Evolutionary conservation across 2,797 vertebrate genomes (phyloP).

Genomic region (Phaenicophaeus curvirostris): DNA sequence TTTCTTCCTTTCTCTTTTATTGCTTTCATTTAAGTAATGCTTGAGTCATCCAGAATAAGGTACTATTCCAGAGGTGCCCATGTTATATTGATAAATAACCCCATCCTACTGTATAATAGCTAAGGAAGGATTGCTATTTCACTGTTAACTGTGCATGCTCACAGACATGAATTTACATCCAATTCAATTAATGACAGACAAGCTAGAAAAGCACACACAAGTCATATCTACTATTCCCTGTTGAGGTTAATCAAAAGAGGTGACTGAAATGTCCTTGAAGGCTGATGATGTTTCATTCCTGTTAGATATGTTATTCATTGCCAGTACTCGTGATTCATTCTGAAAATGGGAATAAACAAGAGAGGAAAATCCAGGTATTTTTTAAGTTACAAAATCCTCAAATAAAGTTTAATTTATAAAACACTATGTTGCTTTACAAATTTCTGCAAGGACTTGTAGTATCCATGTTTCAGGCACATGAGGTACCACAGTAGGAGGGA

Average conservation of each 20-base stretch:
- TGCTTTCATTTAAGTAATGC: not conserved
- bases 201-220: not conserved
- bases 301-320: not conserved
- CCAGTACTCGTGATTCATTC: not conserved
- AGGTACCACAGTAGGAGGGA: not conserved
- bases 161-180: not conserved
- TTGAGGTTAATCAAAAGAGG: not conserved
- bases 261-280: not conserved
- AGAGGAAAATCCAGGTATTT: not conserved
- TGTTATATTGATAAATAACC: not conserved
- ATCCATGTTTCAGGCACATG: not conserved
- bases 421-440: not conserved
- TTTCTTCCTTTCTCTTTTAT: not conserved
- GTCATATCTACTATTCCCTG: not conserved
- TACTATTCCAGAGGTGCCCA: not conserved
- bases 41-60: not conserved
- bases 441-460: not conserved
- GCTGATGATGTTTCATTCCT: not conserved
- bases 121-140: not conserved
- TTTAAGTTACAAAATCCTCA: not conserved
- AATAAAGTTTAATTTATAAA: not conserved
- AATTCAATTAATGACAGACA: not conserved
- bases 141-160: not conserved
- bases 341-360: not conserved
- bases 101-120: not conserved